These are phyloP conservation scores for Noctua janthina DNA, from an alignment of 2,888 invertebrate genomes.

Conservation along the genomic window DNA sequence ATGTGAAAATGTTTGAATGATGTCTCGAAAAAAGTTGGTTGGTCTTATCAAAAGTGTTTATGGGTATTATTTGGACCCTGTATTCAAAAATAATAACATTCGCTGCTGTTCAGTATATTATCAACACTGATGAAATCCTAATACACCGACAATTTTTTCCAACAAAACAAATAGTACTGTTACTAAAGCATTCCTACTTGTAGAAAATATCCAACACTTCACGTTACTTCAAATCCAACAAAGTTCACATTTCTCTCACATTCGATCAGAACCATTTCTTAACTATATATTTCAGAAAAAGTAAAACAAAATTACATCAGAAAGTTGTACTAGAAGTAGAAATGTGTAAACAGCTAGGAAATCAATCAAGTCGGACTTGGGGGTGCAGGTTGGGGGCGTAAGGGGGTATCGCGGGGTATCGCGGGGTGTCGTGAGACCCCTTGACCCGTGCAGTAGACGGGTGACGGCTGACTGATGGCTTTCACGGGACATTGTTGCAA, in stretches of 20 bases:
- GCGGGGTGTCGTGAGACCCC: conserved; percentile 71
- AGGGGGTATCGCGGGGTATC: conserved; percentile 40
- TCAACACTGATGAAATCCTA: neutral
- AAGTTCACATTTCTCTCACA: conserved; percentile 20
- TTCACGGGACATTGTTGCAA: conserved; percentile 69
- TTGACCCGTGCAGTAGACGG: conserved; percentile 83
- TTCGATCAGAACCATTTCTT: conserved; percentile 46
- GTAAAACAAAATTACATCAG: conserved; percentile 60
- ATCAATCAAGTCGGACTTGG: conserved; percentile 86
- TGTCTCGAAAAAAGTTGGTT: neutral
- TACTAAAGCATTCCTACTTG: neutral
- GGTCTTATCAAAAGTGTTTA: neutral
- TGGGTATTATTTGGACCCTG: too few relatives aligned
- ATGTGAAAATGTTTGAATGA: neutral
- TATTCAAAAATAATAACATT: neutral
- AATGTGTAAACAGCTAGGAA: conserved; percentile 75
- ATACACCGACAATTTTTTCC: neutral
- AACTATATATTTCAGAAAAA: conserved; percentile 55
- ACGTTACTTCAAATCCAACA: conserved; percentile 8
- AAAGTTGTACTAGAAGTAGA: conserved; percentile 66
- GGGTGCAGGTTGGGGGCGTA: conserved; percentile 58
- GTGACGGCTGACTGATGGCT: conserved; percentile 84
- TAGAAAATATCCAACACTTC: conserved; percentile 6
- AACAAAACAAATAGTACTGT: neutral
- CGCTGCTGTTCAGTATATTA: neutral